Base-by-base conservation (phyloP, 2,113 vertebrate genomes). In the Centropus bengalensis region DNA sequence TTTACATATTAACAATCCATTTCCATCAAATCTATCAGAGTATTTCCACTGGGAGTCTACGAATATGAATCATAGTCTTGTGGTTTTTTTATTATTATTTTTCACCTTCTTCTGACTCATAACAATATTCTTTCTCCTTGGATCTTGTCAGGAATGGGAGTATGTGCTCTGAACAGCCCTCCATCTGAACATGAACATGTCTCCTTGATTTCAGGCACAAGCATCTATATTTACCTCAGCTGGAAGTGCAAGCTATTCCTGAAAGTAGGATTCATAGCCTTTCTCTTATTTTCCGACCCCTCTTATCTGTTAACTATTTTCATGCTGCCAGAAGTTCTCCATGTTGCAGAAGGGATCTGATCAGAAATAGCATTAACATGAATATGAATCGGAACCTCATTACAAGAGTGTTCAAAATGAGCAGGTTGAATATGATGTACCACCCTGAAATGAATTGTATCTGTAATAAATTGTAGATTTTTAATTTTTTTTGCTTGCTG, bases 1-100 rank as follows among this genome's bases (percentile, higher is more conserved):
- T 88, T 86, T 94, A 95, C 96, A 96, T 97, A 95, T 95, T 96
- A 95, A 93, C 40, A 79, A 90, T 36, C 23, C n/a, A 56, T 47
- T 85, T 91, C 79, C 79, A 63, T 91, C 91, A 79, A 94, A 89
- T 52, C 60, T 94, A 71, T 67, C 47, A 55, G 82, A 81, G 49
- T 81, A 74, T 90, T 94, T 93, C 87, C 68, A 88, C 62, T 56
- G 40, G 10, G 52, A 91, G 20, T 52, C 77, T 66, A n/a, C 52
- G 38, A 88, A 89, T 71, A 93, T 60, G 27, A 38, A 26, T 74
- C 79, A 89, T 51, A 12, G 14, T 70, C 16, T 36, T 68, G 54
- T 23, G 3, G 4, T 42, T 70, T 93, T 68, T 69, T 16, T 4
- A 24, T 58, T 18, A 58, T 85, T 69, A 60, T 63, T 30, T 23